Evolutionary conservation across 2,888 invertebrate genomes (phyloP).

Genomic region (Euzophera pinguis): DNA sequence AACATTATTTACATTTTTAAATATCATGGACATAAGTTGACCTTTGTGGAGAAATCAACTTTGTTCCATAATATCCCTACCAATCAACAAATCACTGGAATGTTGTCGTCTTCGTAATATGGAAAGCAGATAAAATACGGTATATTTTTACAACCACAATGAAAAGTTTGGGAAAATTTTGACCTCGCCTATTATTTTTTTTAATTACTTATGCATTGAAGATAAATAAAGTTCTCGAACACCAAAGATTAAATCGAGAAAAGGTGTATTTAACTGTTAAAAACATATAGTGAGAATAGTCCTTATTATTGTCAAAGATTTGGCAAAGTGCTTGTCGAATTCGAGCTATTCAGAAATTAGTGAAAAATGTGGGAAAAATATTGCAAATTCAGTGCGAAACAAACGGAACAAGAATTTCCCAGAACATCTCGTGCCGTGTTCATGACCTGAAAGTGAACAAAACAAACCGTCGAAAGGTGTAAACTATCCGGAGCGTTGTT

Average conservation of each 20-base stretch:
- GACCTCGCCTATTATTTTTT: too few relatives aligned
- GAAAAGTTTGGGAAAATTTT: too few relatives aligned
- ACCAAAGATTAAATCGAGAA: too few relatives aligned
- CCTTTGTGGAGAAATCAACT: conserved; percentile 46
- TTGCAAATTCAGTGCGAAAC: neutral
- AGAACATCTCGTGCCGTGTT: neutral
- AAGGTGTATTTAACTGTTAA: too few relatives aligned
- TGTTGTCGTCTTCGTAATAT: conserved; percentile 16
- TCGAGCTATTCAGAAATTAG: too few relatives aligned
- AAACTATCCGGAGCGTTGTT: conserved; percentile 10
- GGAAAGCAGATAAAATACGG: neutral
- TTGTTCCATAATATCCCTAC: conserved; percentile 34
- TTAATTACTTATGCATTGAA: too few relatives aligned
- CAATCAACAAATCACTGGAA: conserved; percentile 40
- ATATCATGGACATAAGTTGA: conserved; percentile 43
- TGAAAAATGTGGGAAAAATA: too few relatives aligned
- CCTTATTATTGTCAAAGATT: too few relatives aligned
- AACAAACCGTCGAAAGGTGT: conserved; percentile 8
- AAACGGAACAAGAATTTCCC: neutral
- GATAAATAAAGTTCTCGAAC: too few relatives aligned
- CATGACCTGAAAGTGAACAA: conserved; percentile 10
- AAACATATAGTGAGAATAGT: too few relatives aligned
- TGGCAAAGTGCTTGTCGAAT: too few relatives aligned
- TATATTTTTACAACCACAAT: too few relatives aligned
- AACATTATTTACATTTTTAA: conserved; percentile 24